These are phyloP conservation scores for Fulica atra DNA, from an alignment of 2,113 vertebrate genomes.

Conservation along the genomic window DNA sequence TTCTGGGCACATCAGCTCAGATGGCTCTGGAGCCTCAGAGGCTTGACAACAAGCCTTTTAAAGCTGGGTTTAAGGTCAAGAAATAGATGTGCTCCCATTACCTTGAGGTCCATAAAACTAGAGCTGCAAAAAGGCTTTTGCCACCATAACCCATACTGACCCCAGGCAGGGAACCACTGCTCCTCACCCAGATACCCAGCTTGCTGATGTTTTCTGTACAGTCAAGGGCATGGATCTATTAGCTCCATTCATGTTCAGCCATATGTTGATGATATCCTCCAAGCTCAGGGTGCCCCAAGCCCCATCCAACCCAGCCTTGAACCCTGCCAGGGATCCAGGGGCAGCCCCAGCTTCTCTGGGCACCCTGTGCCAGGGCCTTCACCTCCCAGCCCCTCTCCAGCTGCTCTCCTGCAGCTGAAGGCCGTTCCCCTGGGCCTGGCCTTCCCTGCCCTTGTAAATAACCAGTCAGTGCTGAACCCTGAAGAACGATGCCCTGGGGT, in stretches of 20 bases:
- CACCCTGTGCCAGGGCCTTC: no score
- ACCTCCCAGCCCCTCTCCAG: no score
- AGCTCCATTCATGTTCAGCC: background rate
- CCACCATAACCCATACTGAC: background rate
- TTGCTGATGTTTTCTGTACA: background rate
- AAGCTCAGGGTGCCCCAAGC: no score
- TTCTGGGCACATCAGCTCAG: background rate
- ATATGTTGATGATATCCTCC: background rate
- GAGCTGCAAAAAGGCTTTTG: background rate
- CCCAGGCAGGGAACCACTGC: background rate
- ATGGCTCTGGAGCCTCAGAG: background rate
- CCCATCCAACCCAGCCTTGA: no score
- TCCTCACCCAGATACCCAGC: background rate
- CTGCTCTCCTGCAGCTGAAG: no score
- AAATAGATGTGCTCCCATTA: background rate
- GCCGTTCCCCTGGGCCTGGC: no score
- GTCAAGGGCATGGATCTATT: background rate
- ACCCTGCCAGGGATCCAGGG: no score
- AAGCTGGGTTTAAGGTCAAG: background rate
- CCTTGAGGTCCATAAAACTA: background rate
- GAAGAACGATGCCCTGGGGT: background rate
- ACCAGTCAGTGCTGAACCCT: background rate
- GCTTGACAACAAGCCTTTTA: background rate
- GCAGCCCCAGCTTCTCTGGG: no score
- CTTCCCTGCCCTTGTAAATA: background rate